Evolutionary conservation across 2,888 invertebrate genomes (phyloP), one percentile per base, ranked within the genome.

Genomic region (Rhingia rostrata): DNA sequence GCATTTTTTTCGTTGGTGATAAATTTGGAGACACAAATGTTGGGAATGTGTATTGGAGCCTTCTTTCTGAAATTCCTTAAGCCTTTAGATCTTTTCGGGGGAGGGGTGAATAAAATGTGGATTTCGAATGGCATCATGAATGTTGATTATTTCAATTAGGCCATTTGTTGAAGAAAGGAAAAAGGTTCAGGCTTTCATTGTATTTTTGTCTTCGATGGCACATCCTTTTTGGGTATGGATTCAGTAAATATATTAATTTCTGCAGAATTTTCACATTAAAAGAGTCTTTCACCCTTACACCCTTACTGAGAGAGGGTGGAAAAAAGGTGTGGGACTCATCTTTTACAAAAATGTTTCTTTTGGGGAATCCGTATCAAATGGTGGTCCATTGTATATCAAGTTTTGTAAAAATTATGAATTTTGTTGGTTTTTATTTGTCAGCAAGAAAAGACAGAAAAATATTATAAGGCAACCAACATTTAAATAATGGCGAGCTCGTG

Each of bases 131-230:
- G 37, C 45, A 58, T 58, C 35, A 12, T 56, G 56, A 69, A 69
- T 69, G 69, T 56, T 69, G 69, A 69, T 69, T 47, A 30, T 69
- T 69, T 69, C 69, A 69, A 69, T 69, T 69, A 69, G 56, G 35
- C 22, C 12, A 53, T 43, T 9, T 47, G 33, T 61, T 47, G 37
- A 5, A 14, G 35, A 43, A n/a, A 22, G 9, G 30, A 12, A 33
- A 63, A 63, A 37, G 47, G 49, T 35, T 49, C 37, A 5, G 22
- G 2, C 22, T 22, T 22, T 22, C 22, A 2, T 22, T 22, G 22
- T 22, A 14, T 43, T 22, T 49, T 30, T 49, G 10, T 5, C 30
- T 39, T 49, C 10, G 12, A 5, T 37, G 22, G 6, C 49, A 30
- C 49, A 30, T 51, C 51, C 39, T 39, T n/a, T 22, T 39, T 6